Evolutionary conservation across 2,888 invertebrate species (phyloP).

Genomic region (Microchrysa polita): DNA sequence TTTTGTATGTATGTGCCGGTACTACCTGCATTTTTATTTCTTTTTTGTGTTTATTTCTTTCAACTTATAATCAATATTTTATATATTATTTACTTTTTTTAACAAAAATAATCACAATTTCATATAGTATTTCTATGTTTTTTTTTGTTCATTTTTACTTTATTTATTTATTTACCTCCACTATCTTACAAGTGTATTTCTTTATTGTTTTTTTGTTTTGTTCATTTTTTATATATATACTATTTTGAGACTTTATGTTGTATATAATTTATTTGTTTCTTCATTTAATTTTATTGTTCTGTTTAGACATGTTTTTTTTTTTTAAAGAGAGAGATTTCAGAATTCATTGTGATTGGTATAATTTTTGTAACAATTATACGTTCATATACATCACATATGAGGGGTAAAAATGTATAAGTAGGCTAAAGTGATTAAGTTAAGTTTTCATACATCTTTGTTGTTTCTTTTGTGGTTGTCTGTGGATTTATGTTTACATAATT

Average conservation of each 20-base stretch:
- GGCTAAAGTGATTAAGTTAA: constrained; percentile 46
- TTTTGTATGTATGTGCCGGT: constrained; percentile 31
- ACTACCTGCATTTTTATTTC: constrained; percentile 35
- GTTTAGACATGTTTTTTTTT: constrained; percentile 17
- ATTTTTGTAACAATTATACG: constrained; percentile 38
- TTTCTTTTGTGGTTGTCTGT: too few species aligned
- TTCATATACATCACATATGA: not conserved
- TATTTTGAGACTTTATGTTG: constrained; percentile 47
- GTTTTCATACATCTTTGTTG: constrained; percentile 40
- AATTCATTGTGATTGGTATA: not conserved
- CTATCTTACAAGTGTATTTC: constrained; percentile 51
- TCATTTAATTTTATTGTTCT: constrained; percentile 48
- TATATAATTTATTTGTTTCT: constrained; percentile 45
- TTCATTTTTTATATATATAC: constrained; percentile 51
- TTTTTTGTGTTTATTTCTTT: constrained; percentile 25
- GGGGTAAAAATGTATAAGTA: constrained; percentile 33
- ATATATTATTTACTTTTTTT: constrained; percentile 56
- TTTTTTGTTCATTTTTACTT: constrained; percentile 44
- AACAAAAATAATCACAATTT: constrained; percentile 55
- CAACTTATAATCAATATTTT: constrained; percentile 42
- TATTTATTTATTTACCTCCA: constrained; percentile 52
- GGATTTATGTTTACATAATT: constrained; percentile 50
- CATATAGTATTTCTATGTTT: constrained; percentile 48
- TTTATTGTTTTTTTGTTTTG: constrained; percentile 47
- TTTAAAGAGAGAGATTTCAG: too few species aligned